Evolutionary conservation across 2,888 invertebrate genomes (phyloP).

Genomic region (Odontomyia ornata): DNA sequence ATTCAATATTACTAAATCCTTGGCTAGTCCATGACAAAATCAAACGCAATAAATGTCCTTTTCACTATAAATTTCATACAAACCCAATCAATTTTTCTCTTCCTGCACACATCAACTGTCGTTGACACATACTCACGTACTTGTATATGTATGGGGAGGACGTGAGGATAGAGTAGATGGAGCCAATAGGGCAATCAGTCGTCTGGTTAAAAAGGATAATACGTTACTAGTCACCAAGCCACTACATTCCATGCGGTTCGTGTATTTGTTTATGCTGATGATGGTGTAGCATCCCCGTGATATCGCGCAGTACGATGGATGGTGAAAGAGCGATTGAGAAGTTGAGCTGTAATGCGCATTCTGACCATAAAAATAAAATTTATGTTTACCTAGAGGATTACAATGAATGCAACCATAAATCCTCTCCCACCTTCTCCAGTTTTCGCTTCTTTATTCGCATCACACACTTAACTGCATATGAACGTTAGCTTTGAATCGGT

Average conservation of each 20-base stretch:
- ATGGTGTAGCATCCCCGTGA: neutral
- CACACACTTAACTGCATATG: neutral
- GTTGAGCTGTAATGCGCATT: constrained; percentile 18
- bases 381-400: constrained; percentile 44
- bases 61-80: constrained; percentile 31
- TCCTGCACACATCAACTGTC: constrained; percentile 14
- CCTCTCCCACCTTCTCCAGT: too few species aligned
- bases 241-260: neutral
- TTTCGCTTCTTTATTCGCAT: neutral
- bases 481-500: neutral
- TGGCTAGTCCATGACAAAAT: constrained; percentile 13
- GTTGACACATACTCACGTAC: neutral
- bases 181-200: neutral
- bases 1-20: constrained; percentile 23
- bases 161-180: neutral
- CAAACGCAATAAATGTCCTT: constrained; percentile 41
- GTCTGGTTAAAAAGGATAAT: neutral
- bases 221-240: neutral
- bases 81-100: constrained; percentile 27
- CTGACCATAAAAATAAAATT: constrained; percentile 43
- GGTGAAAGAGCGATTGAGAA: neutral
- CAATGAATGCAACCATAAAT: constrained; percentile 44
- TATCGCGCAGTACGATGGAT: neutral
- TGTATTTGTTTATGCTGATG: constrained; percentile 6
- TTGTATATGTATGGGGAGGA: too few species aligned